Base-by-base conservation (phyloP, 2,888 invertebrate genomes). In the Oscheius sp. region DNA sequence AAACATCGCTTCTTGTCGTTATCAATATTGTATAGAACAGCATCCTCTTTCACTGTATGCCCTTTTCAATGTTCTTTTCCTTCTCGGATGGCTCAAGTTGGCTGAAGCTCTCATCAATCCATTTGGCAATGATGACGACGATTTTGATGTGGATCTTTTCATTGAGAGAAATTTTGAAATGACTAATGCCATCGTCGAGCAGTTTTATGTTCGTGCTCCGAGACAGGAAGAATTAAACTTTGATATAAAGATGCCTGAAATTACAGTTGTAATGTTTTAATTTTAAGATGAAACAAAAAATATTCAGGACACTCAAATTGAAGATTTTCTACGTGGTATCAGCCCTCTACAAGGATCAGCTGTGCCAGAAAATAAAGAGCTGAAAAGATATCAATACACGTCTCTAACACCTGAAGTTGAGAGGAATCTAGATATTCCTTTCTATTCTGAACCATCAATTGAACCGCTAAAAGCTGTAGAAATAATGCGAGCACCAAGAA, bases 121-220 rank as follows among this genome's bases (percentile, higher is more conserved):
- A 8, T 78, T 80, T 49, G 80, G 80, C 32, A 68, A 74, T 67
- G 80, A 80, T 57, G 80, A 79, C 51, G 80, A 80, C 47, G 80
- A 80, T 38, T 80, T 80, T 63, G 80, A 80, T 30, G 72, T 80
- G 67, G 74, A 77, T 47, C 59, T 63, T 5, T 28, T 80, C 26
- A 75, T 80, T 36, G 80, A 80, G 32, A 56, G 80, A 22, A 80
- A 80, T 63, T 47, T 47, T 47, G 2, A 6, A 2, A 24, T 47
- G 22, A 22, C 20, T 12, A 5, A 47, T 24, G 12, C 22, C 12
- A 20, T 24, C 47, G 47, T 47, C 47, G 47, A 47, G 6, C 20
- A 47, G 17, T 47, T 17, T 24, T 12, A 12, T 8, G 5, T 5
- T 17, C 6, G 20, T n/a, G 20, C 32, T n/a, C 47, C 54, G 3